Conservation (phyloP, 2,888 invertebrate genomes). For the Slavum lentiscoides region DNA sequence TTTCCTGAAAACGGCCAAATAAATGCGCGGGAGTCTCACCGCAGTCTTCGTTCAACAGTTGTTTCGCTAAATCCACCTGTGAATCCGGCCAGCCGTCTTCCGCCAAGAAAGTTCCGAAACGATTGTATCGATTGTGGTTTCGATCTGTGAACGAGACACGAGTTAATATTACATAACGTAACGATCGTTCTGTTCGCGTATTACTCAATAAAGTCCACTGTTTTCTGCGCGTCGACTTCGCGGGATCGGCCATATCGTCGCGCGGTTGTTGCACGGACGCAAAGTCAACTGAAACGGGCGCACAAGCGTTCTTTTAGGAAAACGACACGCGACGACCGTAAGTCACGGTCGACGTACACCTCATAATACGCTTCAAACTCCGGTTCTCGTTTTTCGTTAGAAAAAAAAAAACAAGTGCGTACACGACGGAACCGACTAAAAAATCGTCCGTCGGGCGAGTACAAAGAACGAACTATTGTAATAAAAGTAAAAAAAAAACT, state of each 20-base stretch:
- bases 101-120: conserved; percentile 63
- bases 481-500: neutral
- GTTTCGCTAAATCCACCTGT: conserved; percentile 83
- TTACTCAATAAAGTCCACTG: conserved; percentile 49
- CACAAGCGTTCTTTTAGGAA: neutral
- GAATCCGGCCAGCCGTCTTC: conserved; percentile 89
- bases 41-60: conserved; percentile 76
- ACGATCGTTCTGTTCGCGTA: neutral
- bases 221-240: conserved; percentile 45
- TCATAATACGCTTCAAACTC: neutral
- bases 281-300: too few relatives aligned
- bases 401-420: too few relatives aligned
- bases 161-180: neutral
- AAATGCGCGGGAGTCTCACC: conserved; percentile 63
- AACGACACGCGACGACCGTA: neutral
- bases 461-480: neutral
- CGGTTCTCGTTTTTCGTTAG: neutral
- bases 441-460: neutral
- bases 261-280: conserved; percentile 3
- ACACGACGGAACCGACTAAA: too few relatives aligned
- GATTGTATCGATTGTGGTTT: conserved; percentile 40
- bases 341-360: neutral
- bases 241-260: conserved; percentile 31
- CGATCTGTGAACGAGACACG: conserved; percentile 2
- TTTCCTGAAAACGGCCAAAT: too few relatives aligned